These are phyloP conservation scores for Dexiosoma caninum DNA, from an alignment of 2,888 invertebrate species.

Conservation along the genomic window DNA sequence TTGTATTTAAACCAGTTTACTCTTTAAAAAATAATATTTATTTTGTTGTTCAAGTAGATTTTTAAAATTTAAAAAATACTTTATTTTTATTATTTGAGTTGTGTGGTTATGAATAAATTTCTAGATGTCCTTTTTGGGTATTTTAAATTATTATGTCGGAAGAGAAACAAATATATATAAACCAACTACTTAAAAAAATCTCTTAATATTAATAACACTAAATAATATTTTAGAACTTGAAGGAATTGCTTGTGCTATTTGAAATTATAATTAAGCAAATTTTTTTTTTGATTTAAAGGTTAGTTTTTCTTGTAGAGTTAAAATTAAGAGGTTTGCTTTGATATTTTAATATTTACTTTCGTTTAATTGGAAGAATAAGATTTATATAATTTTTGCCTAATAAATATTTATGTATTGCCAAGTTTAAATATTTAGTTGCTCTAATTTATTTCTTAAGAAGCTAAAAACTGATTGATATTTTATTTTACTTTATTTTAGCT, in stretches of 20 bases:
- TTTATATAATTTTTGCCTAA: conserved; percentile 5
- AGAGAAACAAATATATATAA: background rate
- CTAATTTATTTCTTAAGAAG: conserved; percentile 21
- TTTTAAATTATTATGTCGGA: background rate
- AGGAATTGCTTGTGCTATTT: no score
- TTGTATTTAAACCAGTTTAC: conserved; percentile 8
- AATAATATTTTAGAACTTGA: background rate
- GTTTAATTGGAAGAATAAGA: conserved; percentile 45
- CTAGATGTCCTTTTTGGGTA: conserved; percentile 6
- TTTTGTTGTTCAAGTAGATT: conserved; percentile 17
- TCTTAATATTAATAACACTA: no score
- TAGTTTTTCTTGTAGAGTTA: background rate
- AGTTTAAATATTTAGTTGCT: conserved; percentile 7
- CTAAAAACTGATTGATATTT: conserved; percentile 24
- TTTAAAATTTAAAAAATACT: conserved; percentile 51
- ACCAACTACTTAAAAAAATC: no score
- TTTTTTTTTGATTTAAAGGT: background rate
- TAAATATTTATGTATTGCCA: conserved; percentile 8
- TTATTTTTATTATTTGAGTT: conserved; percentile 12
- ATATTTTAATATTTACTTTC: background rate
- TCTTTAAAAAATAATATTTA: background rate
- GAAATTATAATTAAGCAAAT: background rate
- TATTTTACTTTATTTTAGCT: conserved; percentile 40
- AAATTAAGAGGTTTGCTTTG: background rate
- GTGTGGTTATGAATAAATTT: background rate